phyloP scores from a whole-genome alignment of 2,113 vertebrate species.

The Dendropsophus ebraccatus region DNA sequence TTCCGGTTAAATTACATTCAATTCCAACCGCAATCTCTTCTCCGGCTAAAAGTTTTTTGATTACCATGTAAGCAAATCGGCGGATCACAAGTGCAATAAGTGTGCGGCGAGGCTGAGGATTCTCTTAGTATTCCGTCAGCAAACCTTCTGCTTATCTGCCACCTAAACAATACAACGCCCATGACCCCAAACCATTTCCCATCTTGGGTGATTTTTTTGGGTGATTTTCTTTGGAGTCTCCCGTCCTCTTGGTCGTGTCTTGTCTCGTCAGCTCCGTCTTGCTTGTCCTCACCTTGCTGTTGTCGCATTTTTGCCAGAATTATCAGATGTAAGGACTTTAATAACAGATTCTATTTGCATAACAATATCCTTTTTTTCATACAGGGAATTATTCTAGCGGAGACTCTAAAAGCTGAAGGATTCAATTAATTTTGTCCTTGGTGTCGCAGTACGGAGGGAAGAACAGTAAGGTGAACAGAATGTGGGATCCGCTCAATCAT shows the following conservation, averaged over 20 bases:
- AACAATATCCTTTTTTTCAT: constrained; percentile 9
- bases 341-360: constrained; percentile 40
- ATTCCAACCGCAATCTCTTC: constrained; percentile 66
- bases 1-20: neutral
- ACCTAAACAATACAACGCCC: constrained; percentile 65
- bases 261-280: constrained; percentile 59
- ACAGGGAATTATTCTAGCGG: neutral
- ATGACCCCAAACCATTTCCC: constrained; percentile 60
- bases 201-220: constrained; percentile 55
- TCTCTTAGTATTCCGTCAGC: constrained; percentile 67
- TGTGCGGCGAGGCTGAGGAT: constrained; percentile 56
- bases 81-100: constrained; percentile 65
- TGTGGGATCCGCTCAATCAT: too few relatives aligned
- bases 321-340: constrained; percentile 33
- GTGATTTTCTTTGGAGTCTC: constrained; percentile 41
- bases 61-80: constrained; percentile 60
- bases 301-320: constrained; percentile 47
- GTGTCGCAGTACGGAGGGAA: neutral
- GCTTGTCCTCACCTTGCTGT: constrained; percentile 64
- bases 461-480: neutral
- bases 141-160: constrained; percentile 64
- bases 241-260: neutral
- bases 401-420: constrained; percentile 26
- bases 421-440: neutral
- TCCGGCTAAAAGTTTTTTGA: constrained; percentile 60